These are phyloP conservation scores for Lochmaea capreae DNA, from an alignment of 2,888 invertebrate genomes.

Conservation along the genomic window DNA sequence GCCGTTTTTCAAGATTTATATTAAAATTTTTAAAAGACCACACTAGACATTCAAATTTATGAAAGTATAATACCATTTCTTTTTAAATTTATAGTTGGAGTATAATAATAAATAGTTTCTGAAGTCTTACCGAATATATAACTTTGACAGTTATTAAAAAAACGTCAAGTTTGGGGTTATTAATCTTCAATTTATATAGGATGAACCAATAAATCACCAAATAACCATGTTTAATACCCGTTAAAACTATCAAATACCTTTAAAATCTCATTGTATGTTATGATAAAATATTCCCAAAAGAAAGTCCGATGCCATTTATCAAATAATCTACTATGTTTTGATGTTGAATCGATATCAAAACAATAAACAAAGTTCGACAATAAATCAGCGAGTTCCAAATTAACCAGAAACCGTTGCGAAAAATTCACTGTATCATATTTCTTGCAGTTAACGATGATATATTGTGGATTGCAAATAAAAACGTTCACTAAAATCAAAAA, in stretches of 20 bases:
- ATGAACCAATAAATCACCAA: not conserved
- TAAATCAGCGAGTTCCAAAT: not conserved
- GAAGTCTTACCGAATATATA: constrained; percentile 8
- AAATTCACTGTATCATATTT: not conserved
- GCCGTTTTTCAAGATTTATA: constrained; percentile 51
- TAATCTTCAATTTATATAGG: not conserved
- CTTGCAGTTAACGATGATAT: not conserved
- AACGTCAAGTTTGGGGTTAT: constrained; percentile 18
- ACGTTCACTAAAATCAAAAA: not conserved
- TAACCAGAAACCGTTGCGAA: not conserved
- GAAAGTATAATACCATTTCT: constrained; percentile 42
- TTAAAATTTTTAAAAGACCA: constrained; percentile 50
- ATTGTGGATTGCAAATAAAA: not conserved
- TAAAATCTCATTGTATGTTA: not conserved
- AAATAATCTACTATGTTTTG: not conserved
- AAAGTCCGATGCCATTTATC: not conserved
- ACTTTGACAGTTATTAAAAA: constrained; percentile 40
- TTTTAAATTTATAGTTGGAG: constrained; percentile 40
- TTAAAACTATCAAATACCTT: not conserved
- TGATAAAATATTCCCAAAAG: too few species aligned
- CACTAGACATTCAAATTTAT: constrained; percentile 45
- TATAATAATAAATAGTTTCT: constrained; percentile 42
- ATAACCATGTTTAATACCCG: too few species aligned
- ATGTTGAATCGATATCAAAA: not conserved
- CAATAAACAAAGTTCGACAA: not conserved